Base-by-base conservation (phyloP, 2,888 invertebrate genomes). In the Anodontia alba region DNA sequence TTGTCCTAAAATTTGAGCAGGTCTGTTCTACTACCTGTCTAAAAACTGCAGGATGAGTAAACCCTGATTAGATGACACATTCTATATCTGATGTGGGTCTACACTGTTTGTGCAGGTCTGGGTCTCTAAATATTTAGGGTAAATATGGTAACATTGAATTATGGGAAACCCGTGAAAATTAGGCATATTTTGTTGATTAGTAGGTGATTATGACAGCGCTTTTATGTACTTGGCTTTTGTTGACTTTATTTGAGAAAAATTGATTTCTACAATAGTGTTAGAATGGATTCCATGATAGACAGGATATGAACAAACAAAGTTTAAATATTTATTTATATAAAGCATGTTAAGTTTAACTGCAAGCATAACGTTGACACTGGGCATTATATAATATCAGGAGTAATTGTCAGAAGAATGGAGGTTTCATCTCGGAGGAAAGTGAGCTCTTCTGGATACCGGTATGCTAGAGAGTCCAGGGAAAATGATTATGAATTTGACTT, bases 401-500 rank as follows among this genome's bases (percentile, higher is more conserved):
- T 43, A 33, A 54, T 20, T 26, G 26, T 33, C 36, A 0, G 26
- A 31, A 72, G 7, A 29, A 72, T 72, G 72, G 72, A 72, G 72
- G 38, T 72, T 17, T 54, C 72, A 7, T 72, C 72, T 15, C 23
- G 72, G 8, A 72, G 72, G 43, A 72, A 38, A 31, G 43, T 31
- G 3, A 42, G 38, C 20, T 26, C 26, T n/a, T 31, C 51, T 23
- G 46, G 69, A 3, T 43, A 69, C 29, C 42, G 46, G 12, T 42
- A 69, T 69, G 23, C n/a, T 3, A 69, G 43, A 42, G 69, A 69
- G 26, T 3, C 5, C 33, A 51, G 77, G 23, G 77, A 87, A 17
- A 88, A 90, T 43, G 90, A 91, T 66, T 87, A 90, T 76, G 91
- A 91, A 71, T 90, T 90, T 81, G 91, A 91, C 73, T 86, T 91